Evolutionary conservation across 2,797 vertebrate genomes (phyloP), one percentile per base, ranked within the genome.

Genomic region (Labroides dimidiatus): DNA sequence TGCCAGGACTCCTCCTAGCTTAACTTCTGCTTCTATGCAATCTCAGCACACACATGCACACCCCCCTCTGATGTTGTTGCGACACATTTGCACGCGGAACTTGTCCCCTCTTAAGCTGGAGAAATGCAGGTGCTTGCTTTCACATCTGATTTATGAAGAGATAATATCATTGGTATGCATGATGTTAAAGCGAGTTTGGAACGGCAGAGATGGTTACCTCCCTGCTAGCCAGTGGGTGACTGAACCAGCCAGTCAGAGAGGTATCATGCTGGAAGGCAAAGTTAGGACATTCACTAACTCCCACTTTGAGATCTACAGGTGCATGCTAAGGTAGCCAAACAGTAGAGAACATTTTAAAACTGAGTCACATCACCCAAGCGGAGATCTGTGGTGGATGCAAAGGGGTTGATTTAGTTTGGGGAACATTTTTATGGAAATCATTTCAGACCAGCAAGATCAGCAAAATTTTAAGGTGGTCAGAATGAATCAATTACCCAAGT

Each of bases 301-400:
- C 64, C 69, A 85, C 72, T 75, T 79, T 82, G 64, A 77, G 81
- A 83, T 72, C 79, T 84, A 82, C 77, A 80, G 60, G 75, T 90
- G 71, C 65, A 70, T 66, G 69, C 65, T 65, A 50, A 61, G 2
- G 67, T 58, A 75, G 24, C 41, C 30, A 45, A 39, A 39, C 50
- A 69, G 21, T 44, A 43, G 43, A 60, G 60, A 20, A 66, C 30
- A 64, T 59, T 44, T 24, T 56, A 39, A 63, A 70, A 69, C 43
- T 14, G 30, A 61, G 21, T 71, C 60, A 30, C n/a, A 47, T 17
- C 42, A 23, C 9, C 24, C 9, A 9, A 54, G 37, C 16, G 9
- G 10, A 21, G 4, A 10, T 8, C 30, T 53, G 19, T 9, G 30
- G 30, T 33, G 30, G 30, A 4, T 33, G 30, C 30, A 5, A 33